Percentiles rank a stretch among this genome's conserved stretches.
These are phyloP conservation scores for Arbacia lixula DNA, from an alignment of 53 echinoderm and acorn worm species.

Conservation along the genomic window DNA sequence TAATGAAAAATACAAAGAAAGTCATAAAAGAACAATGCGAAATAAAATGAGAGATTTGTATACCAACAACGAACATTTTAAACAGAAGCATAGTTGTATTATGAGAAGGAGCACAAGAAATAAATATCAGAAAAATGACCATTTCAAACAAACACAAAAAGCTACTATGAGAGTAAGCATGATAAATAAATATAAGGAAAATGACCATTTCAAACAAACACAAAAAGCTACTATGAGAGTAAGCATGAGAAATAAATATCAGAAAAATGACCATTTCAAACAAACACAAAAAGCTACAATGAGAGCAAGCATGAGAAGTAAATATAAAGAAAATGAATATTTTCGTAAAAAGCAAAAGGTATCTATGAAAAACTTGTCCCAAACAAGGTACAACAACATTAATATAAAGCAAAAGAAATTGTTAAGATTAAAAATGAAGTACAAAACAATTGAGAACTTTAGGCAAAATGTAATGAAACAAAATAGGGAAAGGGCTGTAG, in stretches of 20 bases:
- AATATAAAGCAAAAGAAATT: neutral
- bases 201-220: neutral
- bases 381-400: neutral
- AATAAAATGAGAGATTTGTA: no score
- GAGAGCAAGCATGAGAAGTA: no score
- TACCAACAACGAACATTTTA: no score
- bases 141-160: no score
- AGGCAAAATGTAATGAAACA: neutral
- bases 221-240: neutral
- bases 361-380: neutral
- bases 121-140: no score
- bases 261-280: neutral
- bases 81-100: no score
- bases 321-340: neutral
- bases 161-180: no score
- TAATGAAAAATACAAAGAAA: no score
- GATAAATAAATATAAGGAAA: neutral
- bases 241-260: no score
- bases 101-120: no score
- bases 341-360: neutral
- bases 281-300: neutral
- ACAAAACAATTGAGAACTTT: neutral
- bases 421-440: neutral
- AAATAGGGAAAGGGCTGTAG: neutral
- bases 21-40: no score